Evolutionary conservation across 2,797 vertebrate species (phyloP), one percentile per base, ranked within the genome.

Genomic region (Clarias pachynema): DNA sequence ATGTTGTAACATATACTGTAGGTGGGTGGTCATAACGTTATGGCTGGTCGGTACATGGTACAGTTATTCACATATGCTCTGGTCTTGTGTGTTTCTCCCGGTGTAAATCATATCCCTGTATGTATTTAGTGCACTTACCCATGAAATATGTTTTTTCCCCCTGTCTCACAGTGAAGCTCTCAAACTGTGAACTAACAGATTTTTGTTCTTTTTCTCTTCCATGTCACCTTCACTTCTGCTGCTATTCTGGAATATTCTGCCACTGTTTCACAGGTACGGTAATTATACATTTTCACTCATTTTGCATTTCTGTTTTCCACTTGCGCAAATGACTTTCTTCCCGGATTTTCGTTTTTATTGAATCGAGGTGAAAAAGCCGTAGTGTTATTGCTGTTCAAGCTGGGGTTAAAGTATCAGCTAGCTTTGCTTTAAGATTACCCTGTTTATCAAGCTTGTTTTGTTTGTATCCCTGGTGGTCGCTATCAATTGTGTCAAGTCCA

Each of bases 261-360:
- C 78, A 63, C 7, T 0, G 18, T 86, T 87, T 77, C 69, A 74
- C 90, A 95, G 94, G 94, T 94, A 94, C 93, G 94, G 94, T 94
- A 94, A 94, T 92, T 3, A 40, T 34, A 20, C 44, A 68, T 60
- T 78, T 79, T 68, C 49, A n/a, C 18, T 78, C 24, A 14, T 4
- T 26, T 56, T 15, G 16, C 10, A 15, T 79, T 37, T 37, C 18
- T 69, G 12, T 3, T n/a, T 82, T 31, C 44, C 44, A 1, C 1
- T 82, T 70, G 20, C 0, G 6, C 0, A 0, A 40, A 40, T 49
- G 44, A 49, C 9, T 10, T 10, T 49, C 9, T 49, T 49, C 10
- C 44, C 10, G 44, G 44, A 49, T 49, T 12, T 49, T 34, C 2
- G 44, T 49, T 49, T 49, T 49, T 49, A 12, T 49, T 49, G 10